Base-by-base conservation (phyloP, 2,888 invertebrate species). In the Archips crataeganus region DNA sequence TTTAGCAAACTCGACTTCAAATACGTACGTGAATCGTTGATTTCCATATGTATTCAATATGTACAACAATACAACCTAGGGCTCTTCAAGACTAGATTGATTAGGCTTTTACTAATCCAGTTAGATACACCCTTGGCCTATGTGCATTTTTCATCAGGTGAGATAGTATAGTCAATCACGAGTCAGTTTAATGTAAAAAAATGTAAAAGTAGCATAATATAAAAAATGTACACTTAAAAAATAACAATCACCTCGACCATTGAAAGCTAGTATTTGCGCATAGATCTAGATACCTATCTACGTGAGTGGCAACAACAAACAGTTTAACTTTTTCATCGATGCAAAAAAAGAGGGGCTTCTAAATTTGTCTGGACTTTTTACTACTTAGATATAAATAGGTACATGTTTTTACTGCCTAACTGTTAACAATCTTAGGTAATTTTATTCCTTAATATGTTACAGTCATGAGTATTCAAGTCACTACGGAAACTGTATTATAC, bases 301-400 rank as follows among this genome's bases (percentile, higher is more conserved):
- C 51, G 51, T 51, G 51, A 51, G 51, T 51, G 51, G 5, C 51
- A n/a, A 5, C 51, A 51, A 15, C 51, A 51, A 51, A 51, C 15
- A 51, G 51, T 51, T 51, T 51, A 51, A 51, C 51, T 51, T 51
- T 51, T 51, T 51, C 15, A 51, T 6, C 51, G 51, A n/a, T 51
- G 15, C 51, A 51, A 51, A 51, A 39, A 51, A 15, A 8, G 13
- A 15, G 51, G 51, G n/a, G 51, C 51, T 51, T 49, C 49, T n/a
- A n/a, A 49, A n/a, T 49, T 51, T 4, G 51, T 51, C 51, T 51
- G 51, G n/a, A 51, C n/a, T 51, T 51, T 51, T 51, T 51, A 51
- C 15, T n/a, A n/a, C 51, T 23, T 45, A 11, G 45, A 45, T 3
- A 45, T 11, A 45, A 45, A 45, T 51, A 51, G 15, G n/a, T 51